Evolutionary conservation across 92 coral and sea anemone species (phyloP).

Genomic region (Epizoanthus rinbou): DNA sequence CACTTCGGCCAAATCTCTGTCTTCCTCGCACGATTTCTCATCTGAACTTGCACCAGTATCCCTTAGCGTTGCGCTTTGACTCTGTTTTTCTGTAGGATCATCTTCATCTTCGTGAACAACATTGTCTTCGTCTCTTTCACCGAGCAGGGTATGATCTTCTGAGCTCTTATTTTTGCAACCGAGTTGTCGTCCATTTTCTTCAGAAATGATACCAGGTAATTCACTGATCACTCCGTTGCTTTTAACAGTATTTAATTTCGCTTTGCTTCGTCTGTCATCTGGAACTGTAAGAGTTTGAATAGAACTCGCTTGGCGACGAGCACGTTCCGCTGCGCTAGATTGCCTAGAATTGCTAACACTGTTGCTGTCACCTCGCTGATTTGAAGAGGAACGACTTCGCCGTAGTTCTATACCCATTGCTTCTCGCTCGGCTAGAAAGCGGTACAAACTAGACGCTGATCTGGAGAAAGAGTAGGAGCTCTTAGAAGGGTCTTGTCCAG

Average conservation of each 20-base stretch:
- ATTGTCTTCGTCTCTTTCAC: background rate
- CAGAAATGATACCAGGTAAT: background rate
- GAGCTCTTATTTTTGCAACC: too few relatives aligned
- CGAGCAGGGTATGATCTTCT: background rate
- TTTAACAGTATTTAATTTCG: background rate
- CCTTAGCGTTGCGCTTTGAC: background rate
- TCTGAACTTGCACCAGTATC: background rate
- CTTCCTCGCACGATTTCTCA: background rate
- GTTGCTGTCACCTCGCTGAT: background rate
- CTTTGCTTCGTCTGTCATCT: constrained; percentile 26
- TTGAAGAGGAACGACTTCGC: background rate
- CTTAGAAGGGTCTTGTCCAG: constrained; percentile 56
- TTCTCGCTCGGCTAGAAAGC: constrained; percentile 48
- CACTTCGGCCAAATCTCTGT: background rate
- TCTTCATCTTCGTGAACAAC: background rate
- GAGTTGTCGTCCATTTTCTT: background rate
- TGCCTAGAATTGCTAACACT: constrained; percentile 26
- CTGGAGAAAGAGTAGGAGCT: constrained; percentile 79
- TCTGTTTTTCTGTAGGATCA: background rate
- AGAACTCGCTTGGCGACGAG: background rate
- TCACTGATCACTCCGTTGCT: background rate
- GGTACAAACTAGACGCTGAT: constrained; percentile 69
- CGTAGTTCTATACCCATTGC: constrained; percentile 7
- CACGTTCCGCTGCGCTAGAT: constrained; percentile 12
- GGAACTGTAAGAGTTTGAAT: constrained; percentile 31